These are phyloP conservation scores for Capitella teleta DNA, from an alignment of 1,140 invertebrate species.

Conservation along the genomic window DNA sequence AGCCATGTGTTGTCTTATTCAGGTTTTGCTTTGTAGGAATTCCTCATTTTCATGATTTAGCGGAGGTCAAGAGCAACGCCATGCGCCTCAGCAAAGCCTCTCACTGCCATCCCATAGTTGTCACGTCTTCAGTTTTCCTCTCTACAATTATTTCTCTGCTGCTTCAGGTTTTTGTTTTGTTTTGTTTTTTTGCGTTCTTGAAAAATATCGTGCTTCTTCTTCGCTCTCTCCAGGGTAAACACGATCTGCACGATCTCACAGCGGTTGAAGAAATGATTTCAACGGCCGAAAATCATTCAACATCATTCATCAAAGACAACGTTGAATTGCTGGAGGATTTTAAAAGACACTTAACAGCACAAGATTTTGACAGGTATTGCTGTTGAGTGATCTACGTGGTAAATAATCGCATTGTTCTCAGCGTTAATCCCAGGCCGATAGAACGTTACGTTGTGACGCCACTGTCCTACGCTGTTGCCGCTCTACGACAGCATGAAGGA, in stretches of 20 bases:
- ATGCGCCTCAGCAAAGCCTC: conserved; percentile 31
- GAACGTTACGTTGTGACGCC: too few species aligned
- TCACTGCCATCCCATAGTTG: conserved; percentile 24
- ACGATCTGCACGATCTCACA: conserved; percentile 1
- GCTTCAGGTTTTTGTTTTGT: conserved; percentile 23
- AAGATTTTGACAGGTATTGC: conserved; percentile 2
- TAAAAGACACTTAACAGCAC: not conserved
- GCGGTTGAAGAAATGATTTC: conserved; percentile 4
- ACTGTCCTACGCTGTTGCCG: too few species aligned
- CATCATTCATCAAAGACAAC: conserved; percentile 1
- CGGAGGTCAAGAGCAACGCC: conserved; percentile 35
- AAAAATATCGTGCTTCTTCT: too few species aligned
- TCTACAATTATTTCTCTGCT: conserved; percentile 26
- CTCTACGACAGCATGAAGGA: too few species aligned
- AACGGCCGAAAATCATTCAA: not conserved
- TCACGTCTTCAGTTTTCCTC: conserved; percentile 26
- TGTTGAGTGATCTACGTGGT: not conserved
- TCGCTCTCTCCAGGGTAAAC: conserved; percentile 12
- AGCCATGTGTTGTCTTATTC: too few species aligned
- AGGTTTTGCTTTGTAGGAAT: conserved; percentile 26
- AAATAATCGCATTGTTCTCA: not conserved
- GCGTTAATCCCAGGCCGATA: not conserved
- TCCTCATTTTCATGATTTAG: conserved; percentile 30
- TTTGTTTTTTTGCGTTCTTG: conserved; percentile 5
- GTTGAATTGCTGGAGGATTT: not conserved